Evolutionary conservation across 1,140 invertebrate genomes (phyloP).

Genomic region (Saccostrea glomerata): DNA sequence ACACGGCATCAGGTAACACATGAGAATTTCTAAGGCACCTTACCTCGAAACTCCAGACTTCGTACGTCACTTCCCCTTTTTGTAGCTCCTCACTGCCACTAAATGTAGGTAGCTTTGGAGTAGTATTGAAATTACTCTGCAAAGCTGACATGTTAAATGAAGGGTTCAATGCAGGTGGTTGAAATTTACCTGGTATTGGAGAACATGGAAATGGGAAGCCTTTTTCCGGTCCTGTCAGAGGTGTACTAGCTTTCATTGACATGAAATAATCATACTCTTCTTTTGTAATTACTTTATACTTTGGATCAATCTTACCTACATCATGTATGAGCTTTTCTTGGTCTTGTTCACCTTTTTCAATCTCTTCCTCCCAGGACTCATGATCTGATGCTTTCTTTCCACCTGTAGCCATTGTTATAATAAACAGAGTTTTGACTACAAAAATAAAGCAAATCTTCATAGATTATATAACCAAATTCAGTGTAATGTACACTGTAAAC

Average conservation of each 20-base stretch:
- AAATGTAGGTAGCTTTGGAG: conserved; percentile 5
- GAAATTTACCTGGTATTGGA: background rate
- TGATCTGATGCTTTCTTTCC: background rate
- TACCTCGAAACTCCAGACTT: background rate
- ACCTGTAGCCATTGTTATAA: background rate
- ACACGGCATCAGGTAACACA: background rate
- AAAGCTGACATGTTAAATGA: background rate
- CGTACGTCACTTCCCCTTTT: conserved; percentile 34
- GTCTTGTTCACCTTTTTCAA: background rate
- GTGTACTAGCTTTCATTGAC: background rate
- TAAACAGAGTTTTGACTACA: background rate
- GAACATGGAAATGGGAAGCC: background rate
- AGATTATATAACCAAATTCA: background rate
- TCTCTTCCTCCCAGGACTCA: background rate
- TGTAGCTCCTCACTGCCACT: conserved; percentile 4
- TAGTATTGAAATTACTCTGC: background rate
- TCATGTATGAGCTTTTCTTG: too few species aligned
- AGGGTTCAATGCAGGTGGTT: background rate
- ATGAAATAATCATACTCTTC: conserved; percentile 17
- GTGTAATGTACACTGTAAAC: background rate
- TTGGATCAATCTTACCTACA: background rate
- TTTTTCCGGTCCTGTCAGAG: background rate
- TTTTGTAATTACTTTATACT: conserved; percentile 13
- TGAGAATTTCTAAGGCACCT: background rate
- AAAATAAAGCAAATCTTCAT: background rate